phyloP scores from a whole-genome alignment of 2,888 invertebrate species.

The Heliconius aoede region DNA sequence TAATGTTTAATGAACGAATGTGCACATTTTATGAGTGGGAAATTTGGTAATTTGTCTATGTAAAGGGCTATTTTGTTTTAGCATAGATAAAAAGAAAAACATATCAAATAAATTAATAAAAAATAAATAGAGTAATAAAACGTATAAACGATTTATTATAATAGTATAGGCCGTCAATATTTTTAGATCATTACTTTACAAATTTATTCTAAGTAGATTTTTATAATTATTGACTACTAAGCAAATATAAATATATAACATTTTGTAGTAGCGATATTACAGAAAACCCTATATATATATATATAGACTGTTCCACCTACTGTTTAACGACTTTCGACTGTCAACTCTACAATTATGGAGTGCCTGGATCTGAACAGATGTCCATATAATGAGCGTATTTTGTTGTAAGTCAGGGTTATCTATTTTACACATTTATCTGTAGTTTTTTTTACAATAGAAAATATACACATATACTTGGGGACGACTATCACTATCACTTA shows the following conservation, averaged over 20 bases:
- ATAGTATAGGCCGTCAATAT: background rate
- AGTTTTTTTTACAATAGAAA: too few relatives aligned
- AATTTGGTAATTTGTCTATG: conserved; percentile 15
- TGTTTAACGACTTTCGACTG: background rate
- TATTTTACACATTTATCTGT: background rate
- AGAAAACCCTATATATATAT: background rate
- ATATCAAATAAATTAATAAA: background rate
- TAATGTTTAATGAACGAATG: conserved; percentile 48
- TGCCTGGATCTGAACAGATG: background rate
- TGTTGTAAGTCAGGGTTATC: background rate
- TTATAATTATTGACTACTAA: background rate
- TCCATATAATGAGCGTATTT: background rate
- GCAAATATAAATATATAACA: background rate
- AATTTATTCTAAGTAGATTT: background rate
- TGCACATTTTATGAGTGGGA: conserved; percentile 4
- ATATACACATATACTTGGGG: too few relatives aligned
- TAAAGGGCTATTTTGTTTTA: background rate
- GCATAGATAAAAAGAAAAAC: background rate
- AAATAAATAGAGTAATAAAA: background rate
- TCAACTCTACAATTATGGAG: background rate
- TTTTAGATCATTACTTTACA: background rate
- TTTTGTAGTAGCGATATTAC: background rate
- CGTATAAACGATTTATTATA: background rate
- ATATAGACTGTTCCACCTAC: background rate
- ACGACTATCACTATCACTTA: too few relatives aligned